A percentile compares a stretch with the other conserved stretches of the same genome.
Evolutionary conservation across 1,140 invertebrate species (phyloP).

Genomic region (Yoshiicerus persimilis): DNA sequence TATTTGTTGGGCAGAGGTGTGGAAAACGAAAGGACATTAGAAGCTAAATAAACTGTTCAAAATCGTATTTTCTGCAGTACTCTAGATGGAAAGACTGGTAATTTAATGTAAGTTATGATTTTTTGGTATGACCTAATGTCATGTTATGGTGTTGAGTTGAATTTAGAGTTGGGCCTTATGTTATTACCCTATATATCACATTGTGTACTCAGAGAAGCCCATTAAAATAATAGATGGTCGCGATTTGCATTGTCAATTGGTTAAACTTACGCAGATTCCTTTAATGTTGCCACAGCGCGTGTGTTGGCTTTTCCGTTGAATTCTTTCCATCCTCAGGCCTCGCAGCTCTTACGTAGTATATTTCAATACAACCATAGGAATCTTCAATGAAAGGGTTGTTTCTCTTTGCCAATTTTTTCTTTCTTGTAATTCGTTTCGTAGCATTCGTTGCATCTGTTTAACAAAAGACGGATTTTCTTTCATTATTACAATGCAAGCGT

Average conservation of each 20-base stretch:
- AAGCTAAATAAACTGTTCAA: background rate
- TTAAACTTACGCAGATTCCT: background rate
- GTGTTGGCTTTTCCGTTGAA: background rate
- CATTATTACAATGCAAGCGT: too few relatives aligned
- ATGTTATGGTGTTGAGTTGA: background rate
- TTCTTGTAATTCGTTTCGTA: too few relatives aligned
- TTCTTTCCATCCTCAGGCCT: background rate
- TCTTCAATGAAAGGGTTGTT: too few relatives aligned
- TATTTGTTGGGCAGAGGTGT: too few relatives aligned
- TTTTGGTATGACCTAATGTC: background rate
- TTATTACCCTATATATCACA: background rate
- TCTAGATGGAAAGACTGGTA: background rate
- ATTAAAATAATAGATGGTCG: slow-evolving; percentile 1
- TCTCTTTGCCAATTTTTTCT: too few relatives aligned
- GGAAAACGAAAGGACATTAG: too few relatives aligned
- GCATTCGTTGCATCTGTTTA: too few relatives aligned
- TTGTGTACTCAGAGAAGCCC: background rate
- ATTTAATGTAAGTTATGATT: background rate
- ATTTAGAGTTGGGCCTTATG: background rate
- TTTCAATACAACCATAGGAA: too few relatives aligned
- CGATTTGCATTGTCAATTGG: background rate
- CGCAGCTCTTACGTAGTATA: background rate
- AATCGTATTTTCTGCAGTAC: background rate
- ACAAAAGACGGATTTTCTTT: too few relatives aligned
- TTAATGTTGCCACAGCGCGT: background rate